These are phyloP conservation scores for Charadrius vociferus DNA, from an alignment of 2,113 vertebrate species.

Conservation along the genomic window DNA sequence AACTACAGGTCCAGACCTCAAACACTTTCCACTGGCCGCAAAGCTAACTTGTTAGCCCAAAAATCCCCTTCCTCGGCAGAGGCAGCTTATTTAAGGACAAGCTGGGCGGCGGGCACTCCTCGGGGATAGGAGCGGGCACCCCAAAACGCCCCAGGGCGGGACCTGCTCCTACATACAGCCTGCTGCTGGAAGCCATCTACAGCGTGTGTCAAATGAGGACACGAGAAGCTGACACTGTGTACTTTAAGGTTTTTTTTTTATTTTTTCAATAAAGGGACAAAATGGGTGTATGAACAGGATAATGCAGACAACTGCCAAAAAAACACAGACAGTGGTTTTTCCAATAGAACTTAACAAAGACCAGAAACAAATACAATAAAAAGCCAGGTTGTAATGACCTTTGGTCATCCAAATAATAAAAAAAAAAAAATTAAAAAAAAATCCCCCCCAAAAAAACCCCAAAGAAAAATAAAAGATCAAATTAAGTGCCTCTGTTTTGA, in stretches of 20 bases:
- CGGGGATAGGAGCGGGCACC: slow-evolving; percentile 33
- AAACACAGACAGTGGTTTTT: slow-evolving; percentile 99
- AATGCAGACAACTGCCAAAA: slow-evolving; percentile 99
- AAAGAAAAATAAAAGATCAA: slow-evolving; percentile 89
- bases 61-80: slow-evolving; percentile 61
- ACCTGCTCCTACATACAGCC: slow-evolving; percentile 77
- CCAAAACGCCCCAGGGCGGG: slow-evolving; percentile 62
- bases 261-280: slow-evolving; percentile 99
- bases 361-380: slow-evolving; percentile 97
- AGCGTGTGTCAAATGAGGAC: slow-evolving; percentile 84
- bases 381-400: slow-evolving; percentile 96
- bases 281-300: slow-evolving; percentile 99
- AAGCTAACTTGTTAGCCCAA: slow-evolving; percentile 50
- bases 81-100: slow-evolving; percentile 58
- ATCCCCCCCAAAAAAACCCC: slow-evolving; percentile 57
- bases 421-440: slow-evolving; percentile 77
- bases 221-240: slow-evolving; percentile 86
- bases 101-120: slow-evolving; percentile 41
- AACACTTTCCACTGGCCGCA: slow-evolving; percentile 14
- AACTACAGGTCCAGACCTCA: slow-evolving; percentile 32
- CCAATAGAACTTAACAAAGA: slow-evolving; percentile 99
- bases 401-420: slow-evolving; percentile 91
- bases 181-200: slow-evolving; percentile 70
- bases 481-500: slow-evolving; percentile 94
- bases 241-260: slow-evolving; percentile 93